Percentiles rank a stretch among this genome's conserved stretches.
These are phyloP conservation scores for Cecropterus lyciades DNA, from an alignment of 1,140 invertebrate species.

Conservation along the genomic window DNA sequence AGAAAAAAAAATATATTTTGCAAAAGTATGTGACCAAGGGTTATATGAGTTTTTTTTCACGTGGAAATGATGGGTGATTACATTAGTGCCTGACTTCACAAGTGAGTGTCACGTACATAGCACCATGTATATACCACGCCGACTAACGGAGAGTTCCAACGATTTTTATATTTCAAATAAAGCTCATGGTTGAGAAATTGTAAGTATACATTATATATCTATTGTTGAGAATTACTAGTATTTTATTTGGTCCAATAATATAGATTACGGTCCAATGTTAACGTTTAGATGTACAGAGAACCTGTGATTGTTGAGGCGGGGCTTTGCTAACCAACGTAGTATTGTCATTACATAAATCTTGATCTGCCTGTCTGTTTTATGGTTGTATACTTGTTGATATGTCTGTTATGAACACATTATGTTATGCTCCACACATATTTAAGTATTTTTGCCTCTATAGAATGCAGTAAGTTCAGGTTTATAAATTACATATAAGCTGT, in stretches of 20 bases:
- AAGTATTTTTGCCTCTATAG: too few relatives aligned
- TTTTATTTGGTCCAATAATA: constrained; percentile 78
- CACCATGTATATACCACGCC: constrained; percentile 38
- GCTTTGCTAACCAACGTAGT: constrained; percentile 11
- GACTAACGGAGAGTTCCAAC: constrained; percentile 36
- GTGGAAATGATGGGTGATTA: constrained; percentile 13
- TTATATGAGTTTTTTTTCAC: constrained; percentile 18
- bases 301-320: constrained; percentile 54
- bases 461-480: too few relatives aligned
- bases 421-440: background rate
- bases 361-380: constrained; percentile 5
- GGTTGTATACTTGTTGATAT: constrained; percentile 1
- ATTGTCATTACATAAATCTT: background rate
- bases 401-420: background rate
- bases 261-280: constrained; percentile 73
- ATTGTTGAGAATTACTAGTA: constrained; percentile 76
- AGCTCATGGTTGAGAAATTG: constrained; percentile 65
- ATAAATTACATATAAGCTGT: too few relatives aligned
- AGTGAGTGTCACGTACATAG: constrained; percentile 27
- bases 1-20: constrained; percentile 27
- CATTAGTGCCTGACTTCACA: constrained; percentile 34
- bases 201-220: constrained; percentile 67
- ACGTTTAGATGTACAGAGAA: constrained; percentile 62
- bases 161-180: constrained; percentile 49
- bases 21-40: constrained; percentile 9